These are phyloP conservation scores for Phasianus colchicus DNA, from an alignment of 2,113 vertebrate species.

Conservation along the genomic window DNA sequence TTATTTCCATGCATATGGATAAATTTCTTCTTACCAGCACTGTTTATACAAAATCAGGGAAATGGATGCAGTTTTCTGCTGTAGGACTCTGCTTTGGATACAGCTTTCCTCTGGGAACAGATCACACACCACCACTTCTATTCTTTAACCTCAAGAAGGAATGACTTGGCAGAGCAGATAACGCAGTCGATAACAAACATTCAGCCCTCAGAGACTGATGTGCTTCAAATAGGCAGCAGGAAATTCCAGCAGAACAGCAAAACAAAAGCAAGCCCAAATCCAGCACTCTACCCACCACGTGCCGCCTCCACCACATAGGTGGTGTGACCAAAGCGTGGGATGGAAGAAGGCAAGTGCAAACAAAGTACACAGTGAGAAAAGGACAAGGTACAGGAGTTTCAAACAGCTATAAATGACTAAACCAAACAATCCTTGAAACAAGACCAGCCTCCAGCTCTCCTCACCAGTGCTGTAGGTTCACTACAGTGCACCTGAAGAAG, in stretches of 20 bases:
- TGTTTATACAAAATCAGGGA: not conserved
- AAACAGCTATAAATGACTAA: not conserved
- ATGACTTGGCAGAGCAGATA: not conserved
- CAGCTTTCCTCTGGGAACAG: not conserved
- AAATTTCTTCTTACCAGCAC: not conserved
- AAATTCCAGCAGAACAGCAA: not conserved
- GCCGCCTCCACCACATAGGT: not conserved
- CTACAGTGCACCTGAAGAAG: not conserved
- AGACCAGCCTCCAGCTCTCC: not conserved
- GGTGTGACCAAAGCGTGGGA: not conserved
- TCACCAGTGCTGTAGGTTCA: not conserved
- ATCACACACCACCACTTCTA: too few relatives aligned
- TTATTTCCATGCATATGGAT: not conserved
- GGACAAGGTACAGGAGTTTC: not conserved
- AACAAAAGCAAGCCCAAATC: not conserved
- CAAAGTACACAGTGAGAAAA: not conserved
- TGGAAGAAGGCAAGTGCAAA: accelerated
- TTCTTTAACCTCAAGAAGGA: not conserved
- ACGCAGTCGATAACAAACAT: not conserved
- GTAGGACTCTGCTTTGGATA: not conserved
- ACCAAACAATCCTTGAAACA: not conserved
- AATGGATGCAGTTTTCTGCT: not conserved
- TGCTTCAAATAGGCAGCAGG: not conserved
- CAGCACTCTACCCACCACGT: not conserved
- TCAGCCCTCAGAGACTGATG: not conserved